Percentiles rank a stretch among this genome's conserved stretches.
These are phyloP conservation scores for Pantala flavescens DNA, from an alignment of 1,140 invertebrate genomes.

Conservation along the genomic window DNA sequence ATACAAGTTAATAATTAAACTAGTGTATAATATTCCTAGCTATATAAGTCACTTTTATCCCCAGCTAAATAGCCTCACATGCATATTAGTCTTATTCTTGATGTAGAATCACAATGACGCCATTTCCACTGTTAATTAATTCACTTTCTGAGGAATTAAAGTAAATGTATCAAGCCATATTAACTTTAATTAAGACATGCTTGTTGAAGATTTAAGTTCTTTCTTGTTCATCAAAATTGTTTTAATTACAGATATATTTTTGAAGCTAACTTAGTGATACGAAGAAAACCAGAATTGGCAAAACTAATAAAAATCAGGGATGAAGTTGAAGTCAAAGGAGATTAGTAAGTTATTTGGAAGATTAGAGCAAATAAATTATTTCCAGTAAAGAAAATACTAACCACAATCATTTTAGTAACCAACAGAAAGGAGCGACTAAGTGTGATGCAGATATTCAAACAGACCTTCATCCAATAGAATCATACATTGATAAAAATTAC, in stretches of 20 bases:
- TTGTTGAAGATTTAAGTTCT: too few relatives aligned
- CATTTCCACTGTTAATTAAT: too few relatives aligned
- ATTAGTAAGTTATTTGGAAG: conserved; percentile 15
- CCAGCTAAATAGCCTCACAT: too few relatives aligned
- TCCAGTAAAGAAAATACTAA: not conserved
- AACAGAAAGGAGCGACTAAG: conserved; percentile 30
- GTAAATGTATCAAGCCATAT: too few relatives aligned
- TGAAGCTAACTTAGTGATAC: conserved; percentile 40
- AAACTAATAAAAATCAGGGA: conserved; percentile 46
- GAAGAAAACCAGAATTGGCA: conserved; percentile 46
- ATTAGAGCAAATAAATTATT: not conserved
- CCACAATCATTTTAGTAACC: not conserved
- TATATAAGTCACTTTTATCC: too few relatives aligned
- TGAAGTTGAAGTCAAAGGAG: conserved; percentile 37
- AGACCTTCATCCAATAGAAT: conserved; percentile 51
- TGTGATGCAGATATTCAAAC: conserved; percentile 56
- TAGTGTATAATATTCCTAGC: too few relatives aligned
- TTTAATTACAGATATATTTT: conserved; percentile 39
- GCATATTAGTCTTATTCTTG: too few relatives aligned
- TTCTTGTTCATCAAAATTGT: too few relatives aligned
- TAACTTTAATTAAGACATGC: too few relatives aligned
- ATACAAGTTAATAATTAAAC: too few relatives aligned
- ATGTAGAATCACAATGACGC: too few relatives aligned
- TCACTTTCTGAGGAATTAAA: too few relatives aligned
- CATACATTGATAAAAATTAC: conserved; percentile 54